Evolutionary conservation across 2,113 vertebrate genomes (phyloP), one percentile per base, ranked within the genome.

Genomic region (Pongo abelii): DNA sequence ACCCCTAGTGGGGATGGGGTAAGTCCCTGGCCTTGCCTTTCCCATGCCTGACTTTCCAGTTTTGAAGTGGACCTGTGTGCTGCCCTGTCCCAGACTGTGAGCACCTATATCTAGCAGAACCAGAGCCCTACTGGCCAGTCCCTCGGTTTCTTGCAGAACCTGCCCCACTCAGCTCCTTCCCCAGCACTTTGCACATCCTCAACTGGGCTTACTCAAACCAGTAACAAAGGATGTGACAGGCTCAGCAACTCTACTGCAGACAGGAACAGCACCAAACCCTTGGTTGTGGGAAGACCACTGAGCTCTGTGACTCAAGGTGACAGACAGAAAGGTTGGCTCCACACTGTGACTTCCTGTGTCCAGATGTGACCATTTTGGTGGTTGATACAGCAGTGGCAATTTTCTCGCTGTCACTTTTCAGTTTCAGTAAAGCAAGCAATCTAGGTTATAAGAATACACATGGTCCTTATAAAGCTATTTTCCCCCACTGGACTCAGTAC

Each of bases 161-260:
- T 78, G 30, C 11, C 3, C n/a, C 59, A 20, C 20, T 3, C 14
- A 9, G 40, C 23, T 23, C 23, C 27, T 12, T 55, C 20, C 35
- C 77, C 79, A 8, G 40, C 3, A 3, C 18, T 30, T 46, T 11
- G 59, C 32, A 1, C 0, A 0, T 8, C 35, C 14, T 40, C 16
- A 78, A 4, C 72, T 13, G 55, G 69, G 59, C n/a, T 23, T 1
- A 2, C 35, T 23, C 5, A 14, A 5, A 35, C 70, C 17, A 38
- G 5, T 0, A 50, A 12, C 81, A 0, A 20, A 61, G 70, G 38
- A 13, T 16, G 5, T 52, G 0, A 22, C 3, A 2, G 59, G 25
- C 50, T 18, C 7, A 1, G 72, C 0, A 55, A 10, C 61, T 43
- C 30, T 14, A 1, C 8, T 13, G 20, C 27, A 69, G 80, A 18